Evolutionary conservation across 2,888 invertebrate species (phyloP), one percentile per base, ranked within the genome.

Genomic region (Chesias legatella): DNA sequence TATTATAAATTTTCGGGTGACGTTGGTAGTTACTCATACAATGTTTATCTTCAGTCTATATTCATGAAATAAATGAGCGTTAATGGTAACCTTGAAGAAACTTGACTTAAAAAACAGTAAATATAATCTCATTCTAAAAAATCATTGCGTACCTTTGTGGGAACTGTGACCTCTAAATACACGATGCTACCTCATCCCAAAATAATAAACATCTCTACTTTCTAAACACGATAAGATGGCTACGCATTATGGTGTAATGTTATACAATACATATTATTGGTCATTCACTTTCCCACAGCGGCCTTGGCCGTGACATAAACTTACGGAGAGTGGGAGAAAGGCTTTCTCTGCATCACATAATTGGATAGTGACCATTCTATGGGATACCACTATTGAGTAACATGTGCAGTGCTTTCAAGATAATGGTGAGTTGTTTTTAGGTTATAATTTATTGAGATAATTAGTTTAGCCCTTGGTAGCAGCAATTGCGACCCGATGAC

Each of bases 271-370:
- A n/a, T 41, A 38, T 43, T 29, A 3, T 27, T 51, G 48, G 50
- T 53, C 52, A 37, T 53, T 55, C 46, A 48, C 59, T 58, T 57
- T 55, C 51, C 27, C 47, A 31, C 32, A 31, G 29, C 43, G 47
- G 28, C 65, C 65, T 62, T 63, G 65, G 53, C 56, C 48, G 24
- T 48, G 36, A 44, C 43, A 51, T 17, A 36, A 47, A 11, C 21
- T 26, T 7, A 28, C 33, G 25, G 24, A 37, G 34, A 55, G 56
- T 61, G 53, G 67, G 71, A 68, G 73, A 73, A 68, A 73, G 68
- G 55, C 62, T 67, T 65, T 68, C 70, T 58, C 56, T 23, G 43
- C 26, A 41, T 31, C 34, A 21, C 24, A 9, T 17, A 10, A 36
- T 39, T 22, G 10, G 35, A 42, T 29, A n/a, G 3, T 22, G 24